Conservation (phyloP, 2,888 invertebrate species). For the Volucella bombylans region DNA sequence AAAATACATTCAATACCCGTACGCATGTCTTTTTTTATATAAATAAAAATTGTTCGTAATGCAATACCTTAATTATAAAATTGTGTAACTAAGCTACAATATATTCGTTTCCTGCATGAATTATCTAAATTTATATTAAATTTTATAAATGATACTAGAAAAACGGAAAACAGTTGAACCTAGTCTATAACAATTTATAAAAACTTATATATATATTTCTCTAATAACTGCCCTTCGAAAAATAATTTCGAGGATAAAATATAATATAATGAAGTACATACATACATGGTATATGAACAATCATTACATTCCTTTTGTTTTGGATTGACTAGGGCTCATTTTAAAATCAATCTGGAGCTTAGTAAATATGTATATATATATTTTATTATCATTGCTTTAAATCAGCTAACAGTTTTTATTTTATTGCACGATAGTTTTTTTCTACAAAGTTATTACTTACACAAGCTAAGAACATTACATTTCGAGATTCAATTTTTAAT, state of each 20-base stretch:
- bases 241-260: conserved; percentile 48
- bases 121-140: conserved; percentile 41
- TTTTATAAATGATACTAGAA: conserved; percentile 40
- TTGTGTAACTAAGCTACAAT: too few relatives aligned
- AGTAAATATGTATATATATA: conserved; percentile 23
- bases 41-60: too few relatives aligned
- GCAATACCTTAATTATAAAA: too few relatives aligned
- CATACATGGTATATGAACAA: conserved; percentile 14
- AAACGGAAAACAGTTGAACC: conserved; percentile 23
- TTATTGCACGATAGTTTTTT: conserved; percentile 51
- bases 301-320: conserved; percentile 40
- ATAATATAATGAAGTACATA: conserved; percentile 53
- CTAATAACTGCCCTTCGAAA: conserved; percentile 48
- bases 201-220: conserved; percentile 31
- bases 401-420: conserved; percentile 45
- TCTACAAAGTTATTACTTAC: conserved; percentile 18
- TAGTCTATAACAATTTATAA: conserved; percentile 28
- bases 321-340: conserved; percentile 67
- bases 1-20: neutral
- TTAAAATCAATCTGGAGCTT: conserved; percentile 26
- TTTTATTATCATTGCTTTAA: conserved; percentile 13
- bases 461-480: conserved; percentile 25
- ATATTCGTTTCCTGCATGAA: conserved; percentile 8
- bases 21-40: neutral
- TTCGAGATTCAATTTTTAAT: conserved; percentile 62